Conservation (phyloP, 2,113 vertebrate genomes). For the Galbula dea region DNA sequence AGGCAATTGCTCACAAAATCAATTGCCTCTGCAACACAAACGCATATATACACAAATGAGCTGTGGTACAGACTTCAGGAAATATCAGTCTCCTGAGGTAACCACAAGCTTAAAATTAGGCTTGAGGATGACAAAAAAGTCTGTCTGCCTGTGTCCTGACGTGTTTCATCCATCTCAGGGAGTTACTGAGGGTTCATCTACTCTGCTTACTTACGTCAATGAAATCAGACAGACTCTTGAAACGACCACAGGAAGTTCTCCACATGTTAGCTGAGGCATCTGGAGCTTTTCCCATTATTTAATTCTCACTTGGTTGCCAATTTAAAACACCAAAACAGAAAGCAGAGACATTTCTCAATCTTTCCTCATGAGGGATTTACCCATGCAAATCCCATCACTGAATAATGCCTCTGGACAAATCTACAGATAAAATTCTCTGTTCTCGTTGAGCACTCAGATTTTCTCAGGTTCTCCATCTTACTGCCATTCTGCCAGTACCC, state of each 20-base stretch:
- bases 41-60: background rate
- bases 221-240: constrained; percentile 31
- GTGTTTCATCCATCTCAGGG: background rate
- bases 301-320: constrained; percentile 30
- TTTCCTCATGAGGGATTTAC: constrained; percentile 12
- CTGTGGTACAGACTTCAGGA: constrained; percentile 62
- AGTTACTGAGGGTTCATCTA: constrained; percentile 16
- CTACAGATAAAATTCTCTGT: background rate
- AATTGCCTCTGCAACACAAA: constrained; percentile 41
- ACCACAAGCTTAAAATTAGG: constrained; percentile 50
- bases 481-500: background rate
- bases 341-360: constrained; percentile 45
- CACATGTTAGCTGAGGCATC: constrained; percentile 19
- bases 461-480: background rate
- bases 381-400: background rate
- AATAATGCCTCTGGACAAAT: background rate
- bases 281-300: constrained; percentile 44
- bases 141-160: constrained; percentile 30
- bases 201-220: background rate
- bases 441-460: background rate
- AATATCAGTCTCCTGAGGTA: constrained; percentile 66
- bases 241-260: constrained; percentile 40
- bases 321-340: constrained; percentile 42
- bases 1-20: constrained; percentile 47
- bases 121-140: constrained; percentile 33